phyloP scores from a whole-genome alignment of 2,113 vertebrate genomes.

The Daboia siamensis region DNA sequence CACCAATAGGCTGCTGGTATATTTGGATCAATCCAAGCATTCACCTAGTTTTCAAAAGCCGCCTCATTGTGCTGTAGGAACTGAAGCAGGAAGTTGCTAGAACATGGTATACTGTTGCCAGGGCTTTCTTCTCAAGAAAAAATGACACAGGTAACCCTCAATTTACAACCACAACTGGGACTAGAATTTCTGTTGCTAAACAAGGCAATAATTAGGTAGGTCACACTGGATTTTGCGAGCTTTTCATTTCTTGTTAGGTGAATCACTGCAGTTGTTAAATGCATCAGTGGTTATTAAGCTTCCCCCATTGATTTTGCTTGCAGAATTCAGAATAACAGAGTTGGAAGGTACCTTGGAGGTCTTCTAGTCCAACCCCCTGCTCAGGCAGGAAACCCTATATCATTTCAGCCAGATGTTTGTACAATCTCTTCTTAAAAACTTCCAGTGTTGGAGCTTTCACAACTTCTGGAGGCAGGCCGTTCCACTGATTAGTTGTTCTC shows the following conservation, averaged over 20 bases:
- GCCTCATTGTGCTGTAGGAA: background rate
- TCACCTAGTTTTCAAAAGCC: background rate
- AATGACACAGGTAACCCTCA: background rate
- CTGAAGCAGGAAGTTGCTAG: background rate
- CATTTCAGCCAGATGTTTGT: too few relatives aligned
- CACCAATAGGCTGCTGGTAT: background rate
- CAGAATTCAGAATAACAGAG: background rate
- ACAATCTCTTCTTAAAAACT: too few relatives aligned
- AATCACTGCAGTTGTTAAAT: background rate
- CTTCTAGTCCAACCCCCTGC: background rate
- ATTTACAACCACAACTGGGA: background rate
- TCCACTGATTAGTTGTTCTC: background rate
- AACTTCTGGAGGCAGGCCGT: too few relatives aligned
- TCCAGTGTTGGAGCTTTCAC: too few relatives aligned
- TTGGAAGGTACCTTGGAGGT: background rate
- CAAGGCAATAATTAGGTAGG: background rate
- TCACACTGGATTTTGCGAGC: background rate
- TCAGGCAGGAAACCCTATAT: background rate
- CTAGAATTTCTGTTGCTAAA: background rate
- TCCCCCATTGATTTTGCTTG: background rate
- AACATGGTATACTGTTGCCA: background rate
- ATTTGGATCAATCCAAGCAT: background rate
- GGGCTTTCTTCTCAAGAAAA: background rate
- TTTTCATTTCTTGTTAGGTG: background rate
- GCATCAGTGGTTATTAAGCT: background rate